Conservation (phyloP, 2,888 invertebrate species). For the Netelia fuscicornis region DNA sequence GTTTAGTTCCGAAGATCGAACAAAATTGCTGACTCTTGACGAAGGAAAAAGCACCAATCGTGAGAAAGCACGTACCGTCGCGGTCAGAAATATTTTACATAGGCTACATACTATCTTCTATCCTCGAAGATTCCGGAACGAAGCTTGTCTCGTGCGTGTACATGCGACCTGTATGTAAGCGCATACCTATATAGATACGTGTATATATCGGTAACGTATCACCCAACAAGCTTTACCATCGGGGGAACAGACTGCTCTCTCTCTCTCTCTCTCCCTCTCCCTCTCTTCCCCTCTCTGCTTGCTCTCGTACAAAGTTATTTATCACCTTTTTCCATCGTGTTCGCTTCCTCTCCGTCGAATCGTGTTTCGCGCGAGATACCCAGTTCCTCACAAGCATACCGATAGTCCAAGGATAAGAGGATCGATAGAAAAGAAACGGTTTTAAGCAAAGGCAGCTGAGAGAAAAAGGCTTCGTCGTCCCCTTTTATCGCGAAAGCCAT, state of each 20-base stretch:
- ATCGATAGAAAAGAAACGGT: slow-evolving; percentile 54
- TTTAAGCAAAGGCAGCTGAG: slow-evolving; percentile 45
- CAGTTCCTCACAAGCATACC: slow-evolving; percentile 47
- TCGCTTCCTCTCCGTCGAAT: slow-evolving; percentile 59
- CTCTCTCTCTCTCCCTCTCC: not conserved
- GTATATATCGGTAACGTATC: slow-evolving; percentile 26
- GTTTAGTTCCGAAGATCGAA: slow-evolving; percentile 50
- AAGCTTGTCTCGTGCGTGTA: slow-evolving; percentile 34
- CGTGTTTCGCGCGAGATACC: slow-evolving; percentile 62
- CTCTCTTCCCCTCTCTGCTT: not conserved
- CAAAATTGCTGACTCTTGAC: slow-evolving; percentile 49
- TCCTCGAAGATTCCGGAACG: slow-evolving; percentile 28
- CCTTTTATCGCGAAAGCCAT: slow-evolving; percentile 30
- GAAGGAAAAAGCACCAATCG: slow-evolving; percentile 18
- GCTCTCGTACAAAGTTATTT: slow-evolving; percentile 60
- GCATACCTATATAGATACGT: slow-evolving; percentile 1
- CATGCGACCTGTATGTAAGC: slow-evolving; percentile 24
- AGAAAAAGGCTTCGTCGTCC: slow-evolving; percentile 8
- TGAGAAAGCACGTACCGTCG: slow-evolving; percentile 50
- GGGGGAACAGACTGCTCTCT: slow-evolving; percentile 23
- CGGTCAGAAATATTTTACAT: slow-evolving; percentile 49
- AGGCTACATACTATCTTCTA: slow-evolving; percentile 45
- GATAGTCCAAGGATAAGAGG: slow-evolving; percentile 45
- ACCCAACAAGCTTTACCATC: slow-evolving; percentile 43
- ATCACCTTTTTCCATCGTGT: slow-evolving; percentile 60